Evolutionary conservation across 1,140 invertebrate species (phyloP).

Genomic region (Bilobella aurantiaca): DNA sequence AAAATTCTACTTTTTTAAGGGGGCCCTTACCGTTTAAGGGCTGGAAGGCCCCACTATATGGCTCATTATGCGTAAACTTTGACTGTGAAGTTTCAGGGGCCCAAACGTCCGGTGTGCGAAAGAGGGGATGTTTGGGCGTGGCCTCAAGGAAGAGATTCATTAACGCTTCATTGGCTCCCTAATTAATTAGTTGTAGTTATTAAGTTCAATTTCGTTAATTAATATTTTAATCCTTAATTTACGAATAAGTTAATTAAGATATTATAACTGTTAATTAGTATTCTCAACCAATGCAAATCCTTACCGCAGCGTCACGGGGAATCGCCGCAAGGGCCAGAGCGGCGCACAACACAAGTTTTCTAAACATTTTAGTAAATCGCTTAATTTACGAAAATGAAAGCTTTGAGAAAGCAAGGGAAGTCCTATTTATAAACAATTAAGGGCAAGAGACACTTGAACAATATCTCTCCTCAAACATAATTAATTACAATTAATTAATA

Average conservation of each 20-base stretch:
- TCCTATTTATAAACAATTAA: no score
- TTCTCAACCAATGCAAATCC: neutral
- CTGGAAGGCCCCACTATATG: constrained; percentile 7
- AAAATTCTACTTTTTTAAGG: constrained; percentile 1
- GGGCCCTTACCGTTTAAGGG: constrained; percentile 6
- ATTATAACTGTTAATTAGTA: neutral
- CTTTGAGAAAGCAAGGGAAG: no score
- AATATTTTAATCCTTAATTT: neutral
- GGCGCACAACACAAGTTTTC: no score
- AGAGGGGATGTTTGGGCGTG: constrained; percentile 5
- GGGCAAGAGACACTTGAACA: no score
- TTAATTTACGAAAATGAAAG: no score
- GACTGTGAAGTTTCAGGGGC: neutral
- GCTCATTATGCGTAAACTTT: constrained; percentile 17
- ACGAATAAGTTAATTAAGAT: neutral
- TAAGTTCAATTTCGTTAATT: neutral
- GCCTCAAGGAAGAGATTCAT: constrained; percentile 12
- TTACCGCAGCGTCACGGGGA: neutral
- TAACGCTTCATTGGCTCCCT: neutral
- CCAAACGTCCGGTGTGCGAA: constrained; percentile 13
- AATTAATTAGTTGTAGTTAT: neutral
- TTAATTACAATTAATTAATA: no score
- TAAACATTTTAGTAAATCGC: no score
- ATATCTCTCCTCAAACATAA: no score
- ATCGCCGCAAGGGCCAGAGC: no score